phyloP scores from a whole-genome alignment of 2,113 vertebrate genomes.

The Raja brachyura region DNA sequence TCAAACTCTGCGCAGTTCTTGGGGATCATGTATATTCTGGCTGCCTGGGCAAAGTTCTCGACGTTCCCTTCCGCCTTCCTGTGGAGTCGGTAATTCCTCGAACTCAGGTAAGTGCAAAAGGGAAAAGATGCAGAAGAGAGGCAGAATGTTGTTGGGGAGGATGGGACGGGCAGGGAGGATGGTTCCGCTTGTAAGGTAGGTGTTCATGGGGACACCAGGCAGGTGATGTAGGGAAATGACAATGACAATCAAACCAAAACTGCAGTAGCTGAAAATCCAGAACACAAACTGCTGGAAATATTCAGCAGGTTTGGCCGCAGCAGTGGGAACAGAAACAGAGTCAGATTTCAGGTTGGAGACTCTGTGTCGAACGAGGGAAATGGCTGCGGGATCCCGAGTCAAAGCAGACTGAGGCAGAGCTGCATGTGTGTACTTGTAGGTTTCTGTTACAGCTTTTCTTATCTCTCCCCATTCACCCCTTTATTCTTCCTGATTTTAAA shows the following conservation, averaged over 20 bases:
- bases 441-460: neutral
- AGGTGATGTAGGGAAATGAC: fast-evolving
- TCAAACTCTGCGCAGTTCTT: slow-evolving; percentile 57
- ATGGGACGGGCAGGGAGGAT: neutral
- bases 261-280: no score
- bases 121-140: neutral
- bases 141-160: neutral
- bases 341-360: no score
- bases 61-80: slow-evolving; percentile 55
- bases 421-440: neutral
- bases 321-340: no score
- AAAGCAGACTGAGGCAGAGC: neutral
- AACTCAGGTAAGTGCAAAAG: slow-evolving; percentile 49
- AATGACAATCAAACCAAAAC: neutral
- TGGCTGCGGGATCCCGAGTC: neutral
- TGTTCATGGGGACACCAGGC: neutral
- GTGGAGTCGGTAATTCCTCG: fast-evolving
- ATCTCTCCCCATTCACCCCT: neutral
- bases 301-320: no score
- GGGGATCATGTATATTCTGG: slow-evolving; percentile 55
- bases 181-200: neutral
- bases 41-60: slow-evolving; percentile 53
- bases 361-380: neutral
- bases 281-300: no score
- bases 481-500: neutral